These are phyloP conservation scores for Saccostrea glomerata DNA, from an alignment of 1,140 invertebrate species.

Conservation along the genomic window DNA sequence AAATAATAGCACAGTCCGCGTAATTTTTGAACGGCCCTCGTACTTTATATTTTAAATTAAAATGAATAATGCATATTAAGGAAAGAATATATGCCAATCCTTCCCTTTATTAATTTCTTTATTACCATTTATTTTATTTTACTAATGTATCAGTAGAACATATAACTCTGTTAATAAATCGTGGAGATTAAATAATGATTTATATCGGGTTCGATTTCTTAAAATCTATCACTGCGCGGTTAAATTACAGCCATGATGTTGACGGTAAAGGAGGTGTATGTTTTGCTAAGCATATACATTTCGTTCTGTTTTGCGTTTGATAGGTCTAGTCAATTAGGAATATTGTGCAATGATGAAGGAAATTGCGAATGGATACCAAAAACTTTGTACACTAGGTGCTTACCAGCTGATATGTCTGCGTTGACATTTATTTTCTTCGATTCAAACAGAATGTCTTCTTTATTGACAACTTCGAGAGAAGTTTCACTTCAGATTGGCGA, in stretches of 20 bases:
- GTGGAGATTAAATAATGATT: background rate
- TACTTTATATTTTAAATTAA: slow-evolving; percentile 9
- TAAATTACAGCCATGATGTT: background rate
- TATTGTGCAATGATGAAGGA: background rate
- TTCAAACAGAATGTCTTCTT: background rate
- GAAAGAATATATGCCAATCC: slow-evolving; percentile 3
- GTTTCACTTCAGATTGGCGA: background rate
- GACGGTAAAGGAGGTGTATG: background rate
- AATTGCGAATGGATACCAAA: background rate
- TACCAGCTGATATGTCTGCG: background rate
- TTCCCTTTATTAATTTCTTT: background rate
- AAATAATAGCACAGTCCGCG: no score
- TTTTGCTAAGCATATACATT: background rate
- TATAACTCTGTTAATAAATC: no score
- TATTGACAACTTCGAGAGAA: background rate
- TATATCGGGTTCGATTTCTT: background rate
- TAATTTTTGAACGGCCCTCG: no score
- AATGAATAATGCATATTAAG: slow-evolving; percentile 3
- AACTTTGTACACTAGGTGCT: background rate
- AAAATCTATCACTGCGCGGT: background rate
- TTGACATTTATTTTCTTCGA: background rate
- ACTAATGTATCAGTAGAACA: no score
- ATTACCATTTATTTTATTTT: no score
- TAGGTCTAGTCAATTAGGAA: background rate
- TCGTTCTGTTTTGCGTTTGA: background rate